Evolutionary conservation across 2,888 invertebrate genomes (phyloP), one percentile per base, ranked within the genome.

Genomic region (Daptonema setosum): DNA sequence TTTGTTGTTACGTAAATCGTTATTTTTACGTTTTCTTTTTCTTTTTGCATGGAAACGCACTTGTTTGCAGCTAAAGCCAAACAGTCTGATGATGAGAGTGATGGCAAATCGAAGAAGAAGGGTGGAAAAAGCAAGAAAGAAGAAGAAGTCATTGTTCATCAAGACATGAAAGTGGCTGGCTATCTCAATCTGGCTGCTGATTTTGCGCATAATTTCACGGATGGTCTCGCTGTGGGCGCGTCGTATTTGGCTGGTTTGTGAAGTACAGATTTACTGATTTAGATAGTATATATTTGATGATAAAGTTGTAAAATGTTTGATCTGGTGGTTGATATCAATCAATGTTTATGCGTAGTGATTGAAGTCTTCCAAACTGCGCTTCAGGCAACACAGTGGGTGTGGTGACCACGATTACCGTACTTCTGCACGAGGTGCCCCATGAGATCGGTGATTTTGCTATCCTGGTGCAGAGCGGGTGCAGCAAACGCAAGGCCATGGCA

Each of bases 401-500:
- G 56, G 78, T 93, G 20, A 97, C 97, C 22, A 95, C 95, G 28
- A 75, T 91, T 43, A 93, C 93, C 1, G 93, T 99, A 67, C 77
- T 99, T 55, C 75, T 99, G 52, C 97, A 99, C 73, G 97, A 99
- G 78, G 85, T 97, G 61, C 97, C 97, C 41, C 97, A 99, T 76
- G 97, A 97, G 76, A 93, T 97, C 70, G 97, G 97, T 45, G 97
- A 97, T 73, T 99, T 91, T 77, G 97, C 97, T 20, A 95, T 99
- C 71, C 79, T 97, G 56, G 82, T 97, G 57, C 91, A 95, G 73
- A 91, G 93, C 52, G 97, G 97, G 28, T 93, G 90, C 70, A 83
- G 84, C 11, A 81, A 85, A 64, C 81, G 78, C 69, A 90, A 90
- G 80, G 97, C 97, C 0, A 95, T 97, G 83, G 72, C 83, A 67